These are phyloP conservation scores for Sebastes umbrosus DNA, from an alignment of 2,797 vertebrate genomes.

Conservation along the genomic window DNA sequence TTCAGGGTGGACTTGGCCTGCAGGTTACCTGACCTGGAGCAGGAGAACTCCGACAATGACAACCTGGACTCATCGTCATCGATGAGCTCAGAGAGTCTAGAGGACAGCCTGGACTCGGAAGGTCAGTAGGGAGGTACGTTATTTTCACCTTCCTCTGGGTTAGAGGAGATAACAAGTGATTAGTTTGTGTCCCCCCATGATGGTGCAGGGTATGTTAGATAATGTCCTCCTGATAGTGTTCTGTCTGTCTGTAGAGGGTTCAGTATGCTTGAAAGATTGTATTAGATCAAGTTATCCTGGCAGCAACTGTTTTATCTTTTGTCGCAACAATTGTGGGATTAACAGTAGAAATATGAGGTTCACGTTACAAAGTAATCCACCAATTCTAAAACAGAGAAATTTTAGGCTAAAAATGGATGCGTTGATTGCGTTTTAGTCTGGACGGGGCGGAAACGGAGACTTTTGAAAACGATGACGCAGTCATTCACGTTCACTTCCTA, in stretches of 20 bases:
- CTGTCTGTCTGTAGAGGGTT: background rate
- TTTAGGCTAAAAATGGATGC: no score
- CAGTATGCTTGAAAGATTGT: background rate
- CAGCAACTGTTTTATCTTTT: background rate
- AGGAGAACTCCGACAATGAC: slow-evolving; percentile 91
- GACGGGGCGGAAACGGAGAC: no score
- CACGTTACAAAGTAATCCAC: background rate
- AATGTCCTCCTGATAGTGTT: background rate
- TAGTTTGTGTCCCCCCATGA: background rate
- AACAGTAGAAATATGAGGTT: background rate
- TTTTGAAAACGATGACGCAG: no score
- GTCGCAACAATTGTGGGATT: background rate
- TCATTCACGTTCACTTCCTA: no score
- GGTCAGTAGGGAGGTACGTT: slow-evolving; percentile 93
- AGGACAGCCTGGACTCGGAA: slow-evolving; percentile 85
- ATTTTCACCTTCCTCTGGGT: slow-evolving; percentile 51
- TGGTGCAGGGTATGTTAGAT: background rate
- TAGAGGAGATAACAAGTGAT: background rate
- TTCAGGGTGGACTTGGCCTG: slow-evolving; percentile 90
- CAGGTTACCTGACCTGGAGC: slow-evolving; percentile 90
- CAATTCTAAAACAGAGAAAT: no score
- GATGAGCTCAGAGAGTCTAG: slow-evolving; percentile 89
- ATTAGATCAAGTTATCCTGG: background rate
- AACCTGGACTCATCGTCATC: slow-evolving; percentile 89
- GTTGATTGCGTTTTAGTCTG: no score